These are phyloP conservation scores for Molorchus minor DNA, from an alignment of 2,888 invertebrate species.

Conservation along the genomic window DNA sequence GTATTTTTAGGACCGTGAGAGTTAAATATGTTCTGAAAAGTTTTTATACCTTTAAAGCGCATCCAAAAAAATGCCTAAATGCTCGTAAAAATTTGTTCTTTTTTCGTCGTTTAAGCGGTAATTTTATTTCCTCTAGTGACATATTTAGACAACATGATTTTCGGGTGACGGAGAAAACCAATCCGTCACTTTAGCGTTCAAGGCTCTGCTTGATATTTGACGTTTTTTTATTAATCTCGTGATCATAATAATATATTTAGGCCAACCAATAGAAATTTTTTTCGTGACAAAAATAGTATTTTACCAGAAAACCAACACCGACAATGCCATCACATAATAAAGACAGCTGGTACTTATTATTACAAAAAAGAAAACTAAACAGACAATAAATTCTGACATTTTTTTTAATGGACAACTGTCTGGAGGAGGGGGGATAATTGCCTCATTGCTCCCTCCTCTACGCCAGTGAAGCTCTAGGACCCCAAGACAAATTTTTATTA, in stretches of 20 bases:
- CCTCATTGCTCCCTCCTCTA: too few species aligned
- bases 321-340: neutral
- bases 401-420: too few species aligned
- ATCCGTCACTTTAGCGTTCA: neutral
- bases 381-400: too few species aligned
- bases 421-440: too few species aligned
- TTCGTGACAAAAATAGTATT: neutral
- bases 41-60: constrained; percentile 21
- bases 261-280: neutral
- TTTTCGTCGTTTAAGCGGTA: neutral
- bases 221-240: neutral
- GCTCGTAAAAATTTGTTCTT: neutral
- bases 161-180: too few species aligned
- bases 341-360: too few species aligned
- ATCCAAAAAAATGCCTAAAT: constrained; percentile 8
- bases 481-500: too few species aligned
- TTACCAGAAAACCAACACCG: neutral
- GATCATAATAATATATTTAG: neutral
- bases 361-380: too few species aligned
- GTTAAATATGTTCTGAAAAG: neutral
- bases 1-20: constrained; percentile 1
- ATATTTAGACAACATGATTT: constrained; percentile 19
- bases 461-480: too few species aligned
- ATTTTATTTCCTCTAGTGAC: constrained; percentile 5
- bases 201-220: neutral